Evolutionary conservation across 2,113 vertebrate genomes (phyloP), one percentile per base, ranked within the genome.

Genomic region (Tor tambroides): DNA sequence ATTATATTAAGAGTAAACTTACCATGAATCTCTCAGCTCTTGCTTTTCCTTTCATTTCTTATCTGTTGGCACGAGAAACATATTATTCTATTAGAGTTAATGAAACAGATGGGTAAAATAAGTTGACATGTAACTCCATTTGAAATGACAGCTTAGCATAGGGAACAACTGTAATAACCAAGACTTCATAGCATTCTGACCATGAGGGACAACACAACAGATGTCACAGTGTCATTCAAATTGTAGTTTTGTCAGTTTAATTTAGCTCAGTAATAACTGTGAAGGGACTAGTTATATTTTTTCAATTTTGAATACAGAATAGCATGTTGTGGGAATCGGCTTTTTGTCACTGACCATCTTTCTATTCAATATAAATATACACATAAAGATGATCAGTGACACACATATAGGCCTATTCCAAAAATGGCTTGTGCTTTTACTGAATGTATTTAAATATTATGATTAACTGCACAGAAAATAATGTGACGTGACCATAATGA

Each of bases 171-270:
- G 78, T 41, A 38, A 23, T 26, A 80, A 17, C 12, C 10, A 19
- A 78, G 26, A 28, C 12, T 38, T 72, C 4, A 72, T 23, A 72
- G 32, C 69, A 38, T 72, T 72, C 19, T 71, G 19, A 72, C 69
- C 35, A 72, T 12, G 35, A 72, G 67, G 35, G 69, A 72, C 69
- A 72, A 72, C 23, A 72, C 35, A 72, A 72, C 35, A 41, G 69
- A 19, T 72, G 35, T 72, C 69, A 35, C 32, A 72, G 69, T 21
- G 23, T 21, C 21, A 72, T 35, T 41, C 69, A 38, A 10, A 72
- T 5, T 19, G 9, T 38, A 72, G 67, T 19, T 71, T 9, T 71
- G 15, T 3, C 65, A 32, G 30, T 69, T 32, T 69, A 32, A 69
- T 21, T 71, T 10, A 35, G 5, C 21, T n/a, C 32, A 23, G 69